Base-by-base conservation (phyloP, 2,888 invertebrate genomes). In the Arenicola marina region DNA sequence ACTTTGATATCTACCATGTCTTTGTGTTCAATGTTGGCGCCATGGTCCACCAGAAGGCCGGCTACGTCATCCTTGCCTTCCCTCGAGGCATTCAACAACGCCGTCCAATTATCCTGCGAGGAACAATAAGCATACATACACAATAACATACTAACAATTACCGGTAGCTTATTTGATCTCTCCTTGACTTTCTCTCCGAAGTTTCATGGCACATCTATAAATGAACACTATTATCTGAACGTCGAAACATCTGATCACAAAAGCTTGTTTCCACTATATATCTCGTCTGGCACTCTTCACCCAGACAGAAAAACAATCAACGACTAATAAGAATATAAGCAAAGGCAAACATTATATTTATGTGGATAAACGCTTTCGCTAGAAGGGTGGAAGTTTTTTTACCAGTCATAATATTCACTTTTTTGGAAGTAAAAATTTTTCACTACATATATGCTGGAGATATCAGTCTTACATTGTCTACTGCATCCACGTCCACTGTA, bases 51-150 rank as follows among this genome's bases (percentile, higher is more conserved):
- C 51, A 98, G 84, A 72, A 92, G 89, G 69, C 89, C 87, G 59
- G 92, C 92, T 58, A 95, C 88, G 76, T 92, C 89, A 32, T 89
- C 85, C 82, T 93, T 89, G 0, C 97, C 97, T 75, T 91, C 92
- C 76, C 93, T 92, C 3, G 95, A 89, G 24, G 97, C 95, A 84
- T 92, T 92, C 69, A 95, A 86, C 65, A 99, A 84, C 4, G 96
- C 89, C 48, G 93, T 91, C 94, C 97, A 96, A 74, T 92, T 92
- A 81, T 98, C 97, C 88, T 89, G 75, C 1, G 7, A 48, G 24
- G 11, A 38, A 18, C 18, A 38, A 21, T 24, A 48, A 11, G 24
- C 48, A 24, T 24, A 48, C 7, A 48, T 11, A n/a, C 15, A 48
- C 7, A 11, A 48, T 7, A 48, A 48, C 48, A 21, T 38, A 38